Base-by-base conservation (phyloP, 1,140 invertebrate species). In the Papilio machaon region DNA sequence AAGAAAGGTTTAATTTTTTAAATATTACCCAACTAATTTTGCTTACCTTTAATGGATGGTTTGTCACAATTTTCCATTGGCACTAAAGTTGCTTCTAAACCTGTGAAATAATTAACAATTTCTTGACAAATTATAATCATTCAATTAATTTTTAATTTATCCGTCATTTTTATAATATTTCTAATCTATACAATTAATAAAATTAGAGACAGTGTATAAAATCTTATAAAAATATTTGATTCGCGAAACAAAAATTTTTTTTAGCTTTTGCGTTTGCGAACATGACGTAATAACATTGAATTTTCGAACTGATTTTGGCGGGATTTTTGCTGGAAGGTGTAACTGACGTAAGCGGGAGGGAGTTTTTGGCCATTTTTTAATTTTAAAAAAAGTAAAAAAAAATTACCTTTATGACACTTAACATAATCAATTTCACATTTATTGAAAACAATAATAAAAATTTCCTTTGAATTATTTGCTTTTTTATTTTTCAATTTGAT, bases 371-470 rank as follows among this genome's bases (percentile, higher is more conserved):
- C n/a, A 17, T 19, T 58, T 58, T 0, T 9, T 10, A 3, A 64
- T 2, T 11, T 30, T 2, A 30, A 64, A 23, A 30, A 2, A 30
- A 30, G 23, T 23, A 11, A 19, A 23, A 64, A 64, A 64, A 70
- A 76, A 64, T 82, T 82, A 87, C 89, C 87, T 83, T 84, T 67
- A 82, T 85, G 82, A 80, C 89, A 89, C 35, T 86, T 87, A 19
- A 87, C 82, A 67, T 86, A 89, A 46, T 84, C 74, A 19, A 89
- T 70, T 84, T 90, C 89, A 15, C 86, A 89, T 77, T 85, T 82
- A 76, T 90, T 90, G 9, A 85, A 52, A 0, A 84, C 82, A 11
- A 85, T 58, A 5, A 89, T 43, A 73, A 80, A 81, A 13, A 81
- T 52, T n/a, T 74, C 46, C 52, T 58, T 74, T 38, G 76, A 30